Evolutionary conservation across 2,797 vertebrate genomes (phyloP), one percentile per base, ranked within the genome.

Genomic region (Amphiprion clarkii): DNA sequence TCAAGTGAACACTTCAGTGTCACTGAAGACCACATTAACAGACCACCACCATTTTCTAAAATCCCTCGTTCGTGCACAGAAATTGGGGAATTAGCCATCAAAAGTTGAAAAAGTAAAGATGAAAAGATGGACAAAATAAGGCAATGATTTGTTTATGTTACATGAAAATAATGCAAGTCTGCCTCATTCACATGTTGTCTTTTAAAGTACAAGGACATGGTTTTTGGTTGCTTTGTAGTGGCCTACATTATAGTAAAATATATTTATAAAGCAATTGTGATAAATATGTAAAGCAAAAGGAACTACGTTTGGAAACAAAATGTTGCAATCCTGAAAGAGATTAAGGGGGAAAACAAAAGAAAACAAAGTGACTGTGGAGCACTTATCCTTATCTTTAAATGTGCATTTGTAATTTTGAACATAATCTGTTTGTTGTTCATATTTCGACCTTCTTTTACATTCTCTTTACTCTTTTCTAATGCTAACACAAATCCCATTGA

Each of bases 401-500:
- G 7, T 60, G 16, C 13, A 40, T 46, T 29, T 63, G 23, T 48
- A 57, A 67, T 3, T 56, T 5, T 75, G 48, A 51, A 21, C 12
- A 23, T 23, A 51, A 21, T n/a, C 2, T 49, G 13, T 60, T 21
- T 59, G 14, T 36, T 58, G 6, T 39, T 23, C 46, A 48, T 46
- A 21, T 54, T 19, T 2, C 19, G 7, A 4, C 1, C 10, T 54
- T 74, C 9, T 59, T 42, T 56, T 36, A 17, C 5, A 67, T 52
- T 59, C 29, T 10, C 36, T 61, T 55, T 87, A 66, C 67, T 73
- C 46, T 57, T 74, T 88, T 83, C 74, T 81, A 63, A 83, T 61
- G 76, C 66, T 84, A 89, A 90, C 80, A 86, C 78, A 81, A 78
- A 54, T 49, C 79, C 75, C 76, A 71, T 81, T 89, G 79, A 78